phyloP scores from a whole-genome alignment of 2,888 invertebrate genomes.

The Drosophila rubida region DNA sequence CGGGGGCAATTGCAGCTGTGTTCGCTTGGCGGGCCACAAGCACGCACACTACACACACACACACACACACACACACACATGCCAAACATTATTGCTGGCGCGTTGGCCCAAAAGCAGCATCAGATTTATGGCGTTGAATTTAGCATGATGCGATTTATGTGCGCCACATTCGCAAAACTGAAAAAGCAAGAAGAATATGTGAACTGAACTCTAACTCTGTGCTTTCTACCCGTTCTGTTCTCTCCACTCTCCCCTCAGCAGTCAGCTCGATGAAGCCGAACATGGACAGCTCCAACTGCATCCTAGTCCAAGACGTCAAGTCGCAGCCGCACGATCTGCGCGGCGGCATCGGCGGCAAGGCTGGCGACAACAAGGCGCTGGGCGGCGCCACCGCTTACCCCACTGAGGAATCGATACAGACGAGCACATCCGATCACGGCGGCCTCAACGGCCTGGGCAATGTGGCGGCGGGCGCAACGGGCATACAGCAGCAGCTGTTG shows the following conservation, averaged over 20 bases:
- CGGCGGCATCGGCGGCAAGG: slow-evolving; percentile 86
- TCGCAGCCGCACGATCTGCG: slow-evolving; percentile 95
- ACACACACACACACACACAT: slow-evolving; percentile 15
- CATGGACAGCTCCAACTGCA: slow-evolving; percentile 95
- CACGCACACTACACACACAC: slow-evolving; percentile 13
- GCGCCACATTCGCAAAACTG: slow-evolving; percentile 43
- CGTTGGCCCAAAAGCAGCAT: slow-evolving; percentile 43
- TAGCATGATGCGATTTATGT: slow-evolving; percentile 57
- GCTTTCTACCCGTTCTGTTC: slow-evolving; percentile 41
- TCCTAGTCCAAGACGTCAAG: slow-evolving; percentile 91
- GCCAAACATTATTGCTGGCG: slow-evolving; percentile 67
- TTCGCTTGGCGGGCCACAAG: slow-evolving; percentile 45
- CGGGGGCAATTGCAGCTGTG: slow-evolving; percentile 41
- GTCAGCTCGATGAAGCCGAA: slow-evolving; percentile 95
- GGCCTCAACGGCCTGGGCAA: slow-evolving; percentile 77
- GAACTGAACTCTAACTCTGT: slow-evolving; percentile 13
- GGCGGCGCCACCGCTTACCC: slow-evolving; percentile 87
- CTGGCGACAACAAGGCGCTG: slow-evolving; percentile 68
- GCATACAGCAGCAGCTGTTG: slow-evolving; percentile 87
- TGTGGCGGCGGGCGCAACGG: slow-evolving; percentile 69
- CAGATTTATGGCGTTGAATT: slow-evolving; percentile 71
- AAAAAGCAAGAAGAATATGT: slow-evolving; percentile 2
- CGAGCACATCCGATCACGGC: slow-evolving; percentile 89
- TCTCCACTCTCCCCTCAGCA: slow-evolving; percentile 86
- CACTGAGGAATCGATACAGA: slow-evolving; percentile 91